A percentile compares a stretch with the other conserved stretches of the same genome.
Evolutionary conservation across 2,888 invertebrate species (phyloP).

Genomic region (Galerucella nymphaeae): DNA sequence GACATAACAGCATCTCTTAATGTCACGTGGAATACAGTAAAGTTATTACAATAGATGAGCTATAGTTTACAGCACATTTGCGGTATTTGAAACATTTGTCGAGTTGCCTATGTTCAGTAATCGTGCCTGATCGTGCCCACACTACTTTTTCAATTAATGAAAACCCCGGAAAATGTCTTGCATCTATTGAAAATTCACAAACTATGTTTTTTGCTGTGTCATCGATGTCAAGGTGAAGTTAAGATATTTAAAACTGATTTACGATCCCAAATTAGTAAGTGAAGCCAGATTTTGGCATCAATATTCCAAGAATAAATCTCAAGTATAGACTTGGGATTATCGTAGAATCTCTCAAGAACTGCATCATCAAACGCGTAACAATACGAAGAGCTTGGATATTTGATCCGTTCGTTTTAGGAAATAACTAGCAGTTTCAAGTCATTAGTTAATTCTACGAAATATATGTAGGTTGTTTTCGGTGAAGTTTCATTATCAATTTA

Average conservation of each 20-base stretch:
- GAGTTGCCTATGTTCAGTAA: too few species aligned
- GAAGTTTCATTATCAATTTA: background rate
- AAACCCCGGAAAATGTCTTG: background rate
- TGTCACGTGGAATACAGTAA: too few species aligned
- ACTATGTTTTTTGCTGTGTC: background rate
- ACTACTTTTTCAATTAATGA: too few species aligned
- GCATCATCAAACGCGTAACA: slow-evolving; percentile 1
- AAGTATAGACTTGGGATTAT: too few species aligned
- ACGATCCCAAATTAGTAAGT: background rate
- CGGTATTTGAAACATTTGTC: too few species aligned
- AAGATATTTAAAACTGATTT: slow-evolving; percentile 6
- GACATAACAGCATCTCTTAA: too few species aligned
- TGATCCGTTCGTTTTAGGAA: background rate
- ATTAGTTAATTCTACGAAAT: background rate
- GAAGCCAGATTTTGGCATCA: background rate
- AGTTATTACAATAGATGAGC: too few species aligned
- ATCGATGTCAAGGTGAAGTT: background rate
- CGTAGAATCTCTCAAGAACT: background rate
- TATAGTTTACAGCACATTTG: too few species aligned
- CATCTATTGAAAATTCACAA: background rate
- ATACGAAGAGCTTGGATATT: background rate
- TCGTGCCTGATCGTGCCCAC: too few species aligned
- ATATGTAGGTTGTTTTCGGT: background rate
- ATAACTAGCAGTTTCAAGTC: background rate
- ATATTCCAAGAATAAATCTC: slow-evolving; percentile 1